Base-by-base conservation (phyloP, 1,140 invertebrate genomes). In the Microplitis demolitor region DNA sequence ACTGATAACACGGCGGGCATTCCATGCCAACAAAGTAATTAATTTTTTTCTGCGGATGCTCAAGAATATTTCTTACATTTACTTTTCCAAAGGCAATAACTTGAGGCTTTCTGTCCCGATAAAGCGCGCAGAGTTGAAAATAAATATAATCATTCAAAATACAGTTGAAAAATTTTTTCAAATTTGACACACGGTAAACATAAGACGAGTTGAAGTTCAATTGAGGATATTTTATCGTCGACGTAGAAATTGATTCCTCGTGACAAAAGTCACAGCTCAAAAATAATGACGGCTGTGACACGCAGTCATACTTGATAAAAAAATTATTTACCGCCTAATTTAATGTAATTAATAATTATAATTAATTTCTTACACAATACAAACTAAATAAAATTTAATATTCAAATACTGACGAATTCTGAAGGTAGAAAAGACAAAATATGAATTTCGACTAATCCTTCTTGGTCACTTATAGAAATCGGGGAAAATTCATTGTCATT, bases 1-100 rank as follows among this genome's bases (percentile, higher is more conserved):
- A 72, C 4, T 70, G 51, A 31, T 71, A 74, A 37, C 73, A 74
- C n/a, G 76, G 50, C 8, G 71, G 39, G 39, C 82, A 74, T 6
- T 78, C 77, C 16, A 85, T 62, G 3, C 80, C 78, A 0, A 78
- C 73, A 2, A 83, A 71, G 2, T 83, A 86, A 58, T 80, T 79
- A 33, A 84, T 39, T 33, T 86, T 86, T 31, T 83, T 85, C 66
- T 85, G 82, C 0, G 84, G 83, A 78, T 85, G 83, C 69, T 83
- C 76, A 6, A 86, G 39, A 34, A 85, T 83, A 37, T 85, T 79
- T 68, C 80, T 78, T 53, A 84, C 66, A 64, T 74, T 77, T 3
- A 85, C 73, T 68, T 80, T 80, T 2, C 78, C 83, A 4, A 69
- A 50, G 5, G 81, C 83, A 2, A 83, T 61, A 0, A 66, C 39